Conservation (phyloP, 2,797 vertebrate genomes). For the Halcyon badia region DNA sequence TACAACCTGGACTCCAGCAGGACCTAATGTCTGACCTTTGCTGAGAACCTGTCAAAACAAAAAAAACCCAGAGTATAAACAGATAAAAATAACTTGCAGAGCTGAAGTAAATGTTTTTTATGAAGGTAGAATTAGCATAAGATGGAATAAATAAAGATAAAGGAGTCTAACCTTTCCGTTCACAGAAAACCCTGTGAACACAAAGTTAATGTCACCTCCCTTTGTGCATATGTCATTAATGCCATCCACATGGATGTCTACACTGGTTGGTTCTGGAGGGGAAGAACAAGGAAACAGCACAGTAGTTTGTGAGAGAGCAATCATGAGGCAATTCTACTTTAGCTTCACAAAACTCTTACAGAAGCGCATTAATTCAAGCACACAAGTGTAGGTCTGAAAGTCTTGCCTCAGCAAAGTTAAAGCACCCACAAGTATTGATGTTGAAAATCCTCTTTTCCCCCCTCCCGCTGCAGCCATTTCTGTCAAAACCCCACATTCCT, state of each 20-base stretch:
- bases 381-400: background rate
- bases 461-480: background rate
- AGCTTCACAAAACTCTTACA: background rate
- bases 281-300: background rate
- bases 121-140: background rate
- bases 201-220: constrained; percentile 97
- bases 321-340: background rate
- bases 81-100: background rate
- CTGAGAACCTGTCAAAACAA: constrained; percentile 89
- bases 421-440: background rate
- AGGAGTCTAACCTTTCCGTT: constrained; percentile 88
- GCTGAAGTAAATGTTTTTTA: background rate
- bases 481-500: background rate
- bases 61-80: background rate
- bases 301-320: background rate
- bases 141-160: background rate
- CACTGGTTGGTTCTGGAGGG: constrained; percentile 90
- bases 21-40: constrained; percentile 91
- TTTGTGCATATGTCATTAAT: constrained; percentile 96
- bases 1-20: constrained; percentile 91
- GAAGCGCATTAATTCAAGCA: background rate
- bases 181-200: constrained; percentile 97
- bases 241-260: constrained; percentile 95
- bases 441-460: background rate
- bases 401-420: background rate